phyloP scores from a whole-genome alignment of 2,888 invertebrate species.

The Flabesymbios commensalis region DNA sequence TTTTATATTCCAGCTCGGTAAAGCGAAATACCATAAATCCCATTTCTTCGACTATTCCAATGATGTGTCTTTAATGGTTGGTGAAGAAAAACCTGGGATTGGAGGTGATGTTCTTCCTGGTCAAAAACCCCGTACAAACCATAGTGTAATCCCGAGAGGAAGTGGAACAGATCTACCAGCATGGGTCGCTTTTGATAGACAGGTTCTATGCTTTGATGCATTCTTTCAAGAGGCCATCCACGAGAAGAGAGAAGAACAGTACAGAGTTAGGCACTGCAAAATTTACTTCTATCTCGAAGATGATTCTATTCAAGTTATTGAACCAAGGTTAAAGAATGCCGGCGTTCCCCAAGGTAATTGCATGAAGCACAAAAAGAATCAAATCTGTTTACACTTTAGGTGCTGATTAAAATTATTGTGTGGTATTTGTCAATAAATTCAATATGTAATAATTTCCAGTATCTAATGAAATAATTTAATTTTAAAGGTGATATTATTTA shows the following conservation, averaged over 20 bases:
- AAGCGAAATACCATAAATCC: slow-evolving; percentile 69
- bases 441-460: no score
- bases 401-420: no score
- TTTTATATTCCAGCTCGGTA: slow-evolving; percentile 67
- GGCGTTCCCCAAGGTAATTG: slow-evolving; percentile 80
- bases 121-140: slow-evolving; percentile 66
- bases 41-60: slow-evolving; percentile 69
- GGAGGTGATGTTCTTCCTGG: slow-evolving; percentile 67
- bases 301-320: slow-evolving; percentile 84
- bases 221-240: slow-evolving; percentile 80
- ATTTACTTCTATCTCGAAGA: slow-evolving; percentile 89
- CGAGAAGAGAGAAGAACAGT: slow-evolving; percentile 72
- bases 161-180: slow-evolving; percentile 77
- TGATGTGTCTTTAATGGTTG: slow-evolving; percentile 63
- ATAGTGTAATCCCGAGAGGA: slow-evolving; percentile 76
- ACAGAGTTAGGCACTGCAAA: slow-evolving; percentile 77
- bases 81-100: slow-evolving; percentile 69
- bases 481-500: no score
- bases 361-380: no score
- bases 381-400: no score
- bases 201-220: slow-evolving; percentile 75
- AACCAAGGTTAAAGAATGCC: slow-evolving; percentile 81
- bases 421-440: background rate
- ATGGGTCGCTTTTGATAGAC: slow-evolving; percentile 87
- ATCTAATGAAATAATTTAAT: background rate